phyloP scores from a whole-genome alignment of 2,113 vertebrate genomes.

The Cyanoramphus novaezelandiae region DNA sequence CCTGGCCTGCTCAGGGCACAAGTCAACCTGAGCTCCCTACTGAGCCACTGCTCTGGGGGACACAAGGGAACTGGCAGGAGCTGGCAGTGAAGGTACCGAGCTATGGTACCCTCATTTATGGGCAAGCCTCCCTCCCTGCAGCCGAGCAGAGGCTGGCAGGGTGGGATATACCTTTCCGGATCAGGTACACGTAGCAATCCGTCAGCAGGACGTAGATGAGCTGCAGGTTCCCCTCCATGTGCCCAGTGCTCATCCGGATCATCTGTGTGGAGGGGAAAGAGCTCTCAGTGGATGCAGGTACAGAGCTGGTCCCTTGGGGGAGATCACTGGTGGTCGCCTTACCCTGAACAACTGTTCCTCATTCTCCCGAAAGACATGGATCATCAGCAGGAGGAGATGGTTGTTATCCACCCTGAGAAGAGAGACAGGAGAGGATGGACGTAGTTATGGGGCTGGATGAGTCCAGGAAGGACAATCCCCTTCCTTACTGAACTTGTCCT shows the following conservation, averaged over 20 bases:
- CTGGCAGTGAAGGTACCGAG: background rate
- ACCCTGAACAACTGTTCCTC: constrained; percentile 98
- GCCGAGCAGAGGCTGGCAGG: background rate
- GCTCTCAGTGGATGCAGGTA: background rate
- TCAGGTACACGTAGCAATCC: constrained; percentile 92
- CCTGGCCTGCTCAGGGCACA: background rate
- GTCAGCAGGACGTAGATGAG: constrained; percentile 93
- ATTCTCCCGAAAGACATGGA: constrained; percentile 96
- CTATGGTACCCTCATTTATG: background rate
- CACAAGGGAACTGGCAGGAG: background rate
- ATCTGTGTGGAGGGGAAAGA: constrained; percentile 76
- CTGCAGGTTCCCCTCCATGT: constrained; percentile 97
- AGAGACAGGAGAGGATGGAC: background rate
- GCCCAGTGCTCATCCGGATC: constrained; percentile 95
- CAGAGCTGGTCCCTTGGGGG: rapidly evolving
- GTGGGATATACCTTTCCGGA: constrained; percentile 87
- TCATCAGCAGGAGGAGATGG: constrained; percentile 95
- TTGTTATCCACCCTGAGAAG: constrained; percentile 94
- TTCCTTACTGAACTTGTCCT: background rate
- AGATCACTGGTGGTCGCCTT: rapidly evolving
- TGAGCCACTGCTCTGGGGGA: background rate
- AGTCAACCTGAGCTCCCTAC: background rate
- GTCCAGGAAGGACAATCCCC: background rate
- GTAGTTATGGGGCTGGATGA: rapidly evolving
- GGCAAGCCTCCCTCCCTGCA: background rate